These are phyloP conservation scores for Odontomachus brunneus DNA, from an alignment of 1,140 invertebrate species.

Conservation along the genomic window DNA sequence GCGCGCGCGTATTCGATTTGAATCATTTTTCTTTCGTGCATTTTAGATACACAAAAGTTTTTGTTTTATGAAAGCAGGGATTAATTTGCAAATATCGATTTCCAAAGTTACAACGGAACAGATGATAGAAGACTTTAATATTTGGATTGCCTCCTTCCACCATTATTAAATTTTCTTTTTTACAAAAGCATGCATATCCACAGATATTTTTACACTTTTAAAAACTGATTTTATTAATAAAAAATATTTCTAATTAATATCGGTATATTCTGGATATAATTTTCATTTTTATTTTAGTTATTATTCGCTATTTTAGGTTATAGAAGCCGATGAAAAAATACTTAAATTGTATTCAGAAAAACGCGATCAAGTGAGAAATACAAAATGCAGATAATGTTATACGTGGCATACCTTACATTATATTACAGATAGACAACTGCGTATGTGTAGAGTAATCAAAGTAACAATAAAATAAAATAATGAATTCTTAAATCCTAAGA, in stretches of 20 bases:
- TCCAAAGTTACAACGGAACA: neutral
- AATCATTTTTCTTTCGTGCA: neutral
- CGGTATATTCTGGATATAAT: conserved; percentile 1
- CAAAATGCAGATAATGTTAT: neutral
- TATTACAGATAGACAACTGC: neutral
- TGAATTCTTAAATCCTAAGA: too few relatives aligned
- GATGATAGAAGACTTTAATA: neutral
- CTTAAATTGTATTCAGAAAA: conserved; percentile 1
- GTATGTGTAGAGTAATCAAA: too few relatives aligned
- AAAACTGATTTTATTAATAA: conserved; percentile 20
- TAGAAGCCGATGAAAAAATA: neutral
- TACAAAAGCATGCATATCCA: conserved; percentile 37
- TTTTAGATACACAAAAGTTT: neutral
- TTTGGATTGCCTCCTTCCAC: conserved; percentile 29
- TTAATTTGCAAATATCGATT: neutral
- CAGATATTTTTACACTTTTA: conserved; percentile 14
- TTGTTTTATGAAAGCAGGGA: neutral
- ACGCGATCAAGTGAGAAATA: conserved; percentile 8
- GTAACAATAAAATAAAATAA: too few relatives aligned
- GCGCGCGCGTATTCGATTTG: conserved; percentile 23
- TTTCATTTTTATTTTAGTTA: conserved; percentile 22
- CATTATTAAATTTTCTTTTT: neutral
- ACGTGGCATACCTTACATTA: neutral
- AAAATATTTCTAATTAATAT: conserved; percentile 9
- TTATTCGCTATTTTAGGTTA: neutral